Evolutionary conservation across 2,888 invertebrate genomes (phyloP), one percentile per base, ranked within the genome.

Genomic region (Dyspetes luteomarginatus): DNA sequence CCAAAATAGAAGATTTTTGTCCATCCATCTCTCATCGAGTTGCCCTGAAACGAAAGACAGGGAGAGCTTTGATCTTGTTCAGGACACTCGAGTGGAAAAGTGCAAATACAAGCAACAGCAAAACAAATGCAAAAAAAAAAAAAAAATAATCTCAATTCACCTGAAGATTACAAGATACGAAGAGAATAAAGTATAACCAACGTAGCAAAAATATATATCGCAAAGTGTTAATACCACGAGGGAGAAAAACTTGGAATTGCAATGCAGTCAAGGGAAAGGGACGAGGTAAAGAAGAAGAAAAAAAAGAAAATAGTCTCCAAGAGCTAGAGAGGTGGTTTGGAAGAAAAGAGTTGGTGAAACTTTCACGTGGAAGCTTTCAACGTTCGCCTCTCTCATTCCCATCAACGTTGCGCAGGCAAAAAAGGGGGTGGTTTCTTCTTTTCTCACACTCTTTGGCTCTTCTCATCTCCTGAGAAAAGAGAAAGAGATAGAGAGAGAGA

Each of bases 221-320:
- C 36, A 64, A 79, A 64, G 60, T 55, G 73, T 68, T 74, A 48
- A 76, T 62, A 69, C 62, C 76, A 9, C 24, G 56, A 45, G 62
- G 24, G 30, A 15, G 50, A 48, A 58, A 77, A 28, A 30, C 72
- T 68, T 67, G 67, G 65, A 48, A 72, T 52, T 52, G 64, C 73
- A 74, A 79, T 62, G n/a, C 69, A 81, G 73, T 77, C 56, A 69
- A 50, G 41, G 55, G 36, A 68, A 68, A 73, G 64, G 64, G 73
- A 74, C 55, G 36, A 30, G 36, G 36, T 12, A 30, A 36, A 30
- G 0, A 19, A 36, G 17, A 28, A 56, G 24, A 58, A 17, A 26
- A 24, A 55, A 17, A 48, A 7, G 65, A 24, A 41, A 73, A 69
- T 65, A 28, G 64, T 73, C 43, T 26, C 41, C 41, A 52, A 41